Conservation (phyloP, 2,888 invertebrate genomes). For the Archaeoteleia sp. region DNA sequence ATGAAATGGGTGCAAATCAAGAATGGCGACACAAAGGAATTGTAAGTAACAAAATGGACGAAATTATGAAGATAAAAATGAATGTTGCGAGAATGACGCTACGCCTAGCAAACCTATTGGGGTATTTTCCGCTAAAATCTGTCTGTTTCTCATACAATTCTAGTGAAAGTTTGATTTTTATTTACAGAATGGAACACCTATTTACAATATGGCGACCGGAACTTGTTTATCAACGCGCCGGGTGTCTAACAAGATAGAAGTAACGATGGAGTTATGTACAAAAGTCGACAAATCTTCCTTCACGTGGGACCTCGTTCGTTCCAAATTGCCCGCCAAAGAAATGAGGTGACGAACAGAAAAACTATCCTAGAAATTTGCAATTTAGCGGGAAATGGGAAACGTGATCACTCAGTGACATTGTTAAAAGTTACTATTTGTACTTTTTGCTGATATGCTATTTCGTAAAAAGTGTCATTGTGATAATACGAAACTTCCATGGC, state of each 20-base stretch:
- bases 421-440: background rate
- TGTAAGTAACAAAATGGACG: slow-evolving; percentile 75
- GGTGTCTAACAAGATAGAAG: slow-evolving; percentile 74
- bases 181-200: slow-evolving; percentile 82
- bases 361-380: background rate
- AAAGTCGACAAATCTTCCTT: slow-evolving; percentile 74
- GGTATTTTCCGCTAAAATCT: too few relatives aligned
- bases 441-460: background rate
- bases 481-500: too few relatives aligned
- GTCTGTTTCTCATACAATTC: slow-evolving; percentile 14
- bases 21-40: slow-evolving; percentile 90
- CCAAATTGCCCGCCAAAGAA: slow-evolving; percentile 60
- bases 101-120: too few relatives aligned
- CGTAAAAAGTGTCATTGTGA: too few relatives aligned
- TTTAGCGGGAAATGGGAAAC: background rate
- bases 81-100: too few relatives aligned
- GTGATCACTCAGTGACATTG: background rate
- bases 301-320: slow-evolving; percentile 77
- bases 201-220: slow-evolving; percentile 91
- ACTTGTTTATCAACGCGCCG: slow-evolving; percentile 83
- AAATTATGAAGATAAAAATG: background rate
- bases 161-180: slow-evolving; percentile 22
- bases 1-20: slow-evolving; percentile 92
- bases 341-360: slow-evolving; percentile 60
- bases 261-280: slow-evolving; percentile 80